These are phyloP conservation scores for Chiroxiphia lanceolata DNA, from an alignment of 2,797 vertebrate species.

Conservation along the genomic window DNA sequence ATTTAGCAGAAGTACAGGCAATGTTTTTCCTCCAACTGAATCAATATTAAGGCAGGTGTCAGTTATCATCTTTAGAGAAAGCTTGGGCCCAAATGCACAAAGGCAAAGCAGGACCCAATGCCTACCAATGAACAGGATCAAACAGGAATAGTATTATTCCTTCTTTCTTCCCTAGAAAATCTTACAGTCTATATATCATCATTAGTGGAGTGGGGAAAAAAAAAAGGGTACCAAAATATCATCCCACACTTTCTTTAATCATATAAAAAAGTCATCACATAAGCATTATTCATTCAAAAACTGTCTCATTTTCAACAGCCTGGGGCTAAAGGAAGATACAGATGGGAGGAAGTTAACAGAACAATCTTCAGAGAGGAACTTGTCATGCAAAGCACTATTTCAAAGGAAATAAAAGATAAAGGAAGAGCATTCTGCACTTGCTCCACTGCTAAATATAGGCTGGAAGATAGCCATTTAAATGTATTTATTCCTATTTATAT, in stretches of 20 bases:
- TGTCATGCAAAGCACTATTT: not conserved
- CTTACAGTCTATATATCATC: conserved; percentile 22
- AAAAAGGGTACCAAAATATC: conserved; percentile 51
- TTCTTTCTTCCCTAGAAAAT: not conserved
- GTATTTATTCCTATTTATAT: conserved; percentile 32
- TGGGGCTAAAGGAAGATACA: conserved; percentile 35
- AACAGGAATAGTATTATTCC: not conserved
- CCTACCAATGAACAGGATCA: not conserved
- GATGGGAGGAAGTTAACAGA: conserved; percentile 49
- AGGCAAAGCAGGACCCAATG: not conserved
- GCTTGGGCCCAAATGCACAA: not conserved
- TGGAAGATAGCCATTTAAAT: conserved; percentile 6
- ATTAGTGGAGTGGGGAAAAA: not conserved
- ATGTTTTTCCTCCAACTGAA: not conserved
- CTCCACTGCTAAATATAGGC: conserved; percentile 35
- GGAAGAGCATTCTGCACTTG: not conserved
- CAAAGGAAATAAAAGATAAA: conserved; percentile 47
- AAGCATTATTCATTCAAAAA: conserved; percentile 62
- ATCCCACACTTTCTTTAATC: conserved; percentile 43
- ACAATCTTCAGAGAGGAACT: conserved; percentile 44
- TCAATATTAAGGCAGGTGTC: not conserved
- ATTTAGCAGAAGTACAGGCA: not conserved
- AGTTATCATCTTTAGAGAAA: not conserved
- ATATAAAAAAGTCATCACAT: conserved; percentile 46
- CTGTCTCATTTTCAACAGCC: conserved; percentile 54